Evolutionary conservation across 2,113 vertebrate genomes (phyloP).

Genomic region (Gymnorhina tibicen): DNA sequence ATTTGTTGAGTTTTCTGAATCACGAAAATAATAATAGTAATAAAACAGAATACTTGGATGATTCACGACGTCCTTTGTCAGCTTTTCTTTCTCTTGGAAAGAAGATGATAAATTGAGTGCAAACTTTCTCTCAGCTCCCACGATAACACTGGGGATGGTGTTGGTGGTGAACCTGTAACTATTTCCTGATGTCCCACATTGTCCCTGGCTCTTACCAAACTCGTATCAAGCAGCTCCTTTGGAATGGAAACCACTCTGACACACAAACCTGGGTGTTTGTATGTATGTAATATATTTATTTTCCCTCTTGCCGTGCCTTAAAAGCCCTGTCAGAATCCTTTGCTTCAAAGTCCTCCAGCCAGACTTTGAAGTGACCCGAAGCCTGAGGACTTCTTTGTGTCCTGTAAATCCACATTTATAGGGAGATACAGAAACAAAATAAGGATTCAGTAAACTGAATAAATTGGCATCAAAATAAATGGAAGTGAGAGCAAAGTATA

Average conservation of each 20-base stretch:
- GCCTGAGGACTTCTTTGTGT: neutral
- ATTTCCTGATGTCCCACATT: neutral
- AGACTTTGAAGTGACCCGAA: neutral
- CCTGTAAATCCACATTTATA: accelerated
- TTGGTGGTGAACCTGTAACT: neutral
- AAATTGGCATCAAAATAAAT: neutral
- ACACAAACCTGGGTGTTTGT: neutral
- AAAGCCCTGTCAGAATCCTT: neutral
- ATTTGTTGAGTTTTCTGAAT: constrained; percentile 9
- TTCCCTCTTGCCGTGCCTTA: neutral
- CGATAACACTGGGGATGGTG: accelerated
- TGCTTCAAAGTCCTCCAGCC: neutral
- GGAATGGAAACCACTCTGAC: neutral
- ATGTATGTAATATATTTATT: neutral
- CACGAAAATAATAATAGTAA: neutral
- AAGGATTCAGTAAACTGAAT: neutral
- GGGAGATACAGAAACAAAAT: neutral
- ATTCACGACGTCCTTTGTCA: neutral
- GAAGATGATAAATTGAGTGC: neutral
- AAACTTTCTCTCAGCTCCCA: neutral
- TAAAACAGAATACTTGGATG: neutral
- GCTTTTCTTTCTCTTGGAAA: neutral
- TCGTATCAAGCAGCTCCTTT: neutral
- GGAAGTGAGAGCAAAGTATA: neutral
- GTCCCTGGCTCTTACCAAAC: neutral